These are phyloP conservation scores for Oreotrochilus melanogaster DNA, from an alignment of 2,113 vertebrate species.

Conservation along the genomic window DNA sequence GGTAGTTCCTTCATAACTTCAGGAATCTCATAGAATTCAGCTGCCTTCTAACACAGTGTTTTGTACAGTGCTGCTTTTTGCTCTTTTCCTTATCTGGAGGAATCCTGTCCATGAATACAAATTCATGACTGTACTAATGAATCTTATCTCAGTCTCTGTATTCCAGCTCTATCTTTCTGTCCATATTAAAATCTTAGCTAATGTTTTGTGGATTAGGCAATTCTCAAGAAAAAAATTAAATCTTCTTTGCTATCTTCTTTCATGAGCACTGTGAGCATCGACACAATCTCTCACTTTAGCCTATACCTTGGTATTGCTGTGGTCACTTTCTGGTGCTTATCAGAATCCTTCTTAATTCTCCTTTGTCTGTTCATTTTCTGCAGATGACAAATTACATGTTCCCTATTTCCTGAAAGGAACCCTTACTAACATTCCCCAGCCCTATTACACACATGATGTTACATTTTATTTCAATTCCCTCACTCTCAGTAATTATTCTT, in stretches of 20 bases:
- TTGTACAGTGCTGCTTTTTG: not conserved
- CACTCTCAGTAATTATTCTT: not conserved
- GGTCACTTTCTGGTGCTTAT: not conserved
- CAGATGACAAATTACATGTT: not conserved
- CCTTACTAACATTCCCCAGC: not conserved
- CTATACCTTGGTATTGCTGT: not conserved
- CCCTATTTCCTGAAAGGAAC: not conserved
- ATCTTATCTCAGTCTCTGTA: not conserved
- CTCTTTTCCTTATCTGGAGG: not conserved
- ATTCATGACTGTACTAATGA: not conserved
- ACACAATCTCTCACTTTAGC: not conserved
- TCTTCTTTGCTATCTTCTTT: not conserved
- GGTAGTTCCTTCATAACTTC: not conserved
- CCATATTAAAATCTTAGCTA: not conserved
- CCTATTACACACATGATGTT: not conserved
- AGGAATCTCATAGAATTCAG: not conserved
- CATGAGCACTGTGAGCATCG: not conserved
- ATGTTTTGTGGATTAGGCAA: not conserved
- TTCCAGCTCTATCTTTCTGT: not conserved
- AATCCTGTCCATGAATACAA: not conserved
- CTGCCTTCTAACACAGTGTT: not conserved
- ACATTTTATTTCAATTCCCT: not conserved
- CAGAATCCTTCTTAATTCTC: not conserved
- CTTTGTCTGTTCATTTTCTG: not conserved
- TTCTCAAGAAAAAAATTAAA: not conserved